Evolutionary conservation across 2,797 vertebrate genomes (phyloP).

Genomic region (Pipistrellus kuhlii): DNA sequence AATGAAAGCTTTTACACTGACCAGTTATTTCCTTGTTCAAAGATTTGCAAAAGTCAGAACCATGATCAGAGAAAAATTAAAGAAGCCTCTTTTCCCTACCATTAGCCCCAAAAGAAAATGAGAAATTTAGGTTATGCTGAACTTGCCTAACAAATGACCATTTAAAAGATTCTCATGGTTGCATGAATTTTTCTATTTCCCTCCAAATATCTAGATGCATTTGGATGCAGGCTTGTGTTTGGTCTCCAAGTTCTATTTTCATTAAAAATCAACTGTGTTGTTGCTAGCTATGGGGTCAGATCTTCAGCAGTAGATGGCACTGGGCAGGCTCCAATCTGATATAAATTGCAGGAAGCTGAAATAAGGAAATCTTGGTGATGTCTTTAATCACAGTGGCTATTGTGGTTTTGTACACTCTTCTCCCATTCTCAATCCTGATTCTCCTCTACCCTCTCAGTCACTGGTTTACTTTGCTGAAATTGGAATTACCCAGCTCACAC

Average conservation of each 20-base stretch:
- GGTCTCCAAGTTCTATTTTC: conserved; percentile 38
- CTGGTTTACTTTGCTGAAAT: not conserved
- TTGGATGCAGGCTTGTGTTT: conserved; percentile 24
- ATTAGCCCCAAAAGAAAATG: conserved; percentile 49
- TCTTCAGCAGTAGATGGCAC: not conserved
- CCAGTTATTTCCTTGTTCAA: conserved; percentile 75
- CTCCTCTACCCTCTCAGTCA: not conserved
- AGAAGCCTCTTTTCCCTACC: conserved; percentile 58
- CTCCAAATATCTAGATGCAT: not conserved
- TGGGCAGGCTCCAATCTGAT: not conserved
- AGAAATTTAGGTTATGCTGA: conserved; percentile 30
- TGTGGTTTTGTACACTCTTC: not conserved
- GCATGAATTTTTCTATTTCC: conserved; percentile 47
- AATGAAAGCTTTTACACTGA: conserved; percentile 63
- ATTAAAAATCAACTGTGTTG: conserved; percentile 7
- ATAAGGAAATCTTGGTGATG: not conserved
- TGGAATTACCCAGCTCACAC: not conserved
- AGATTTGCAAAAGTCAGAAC: conserved; percentile 38
- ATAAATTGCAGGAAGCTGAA: not conserved
- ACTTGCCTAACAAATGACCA: conserved; percentile 19
- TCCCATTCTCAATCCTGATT: not conserved
- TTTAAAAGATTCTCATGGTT: conserved; percentile 34
- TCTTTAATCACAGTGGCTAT: not conserved
- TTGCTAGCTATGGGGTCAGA: not conserved
- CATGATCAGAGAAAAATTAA: conserved; percentile 49